Conservation (phyloP, 2,888 invertebrate genomes). For the Hirtodrosophila duncani region DNA sequence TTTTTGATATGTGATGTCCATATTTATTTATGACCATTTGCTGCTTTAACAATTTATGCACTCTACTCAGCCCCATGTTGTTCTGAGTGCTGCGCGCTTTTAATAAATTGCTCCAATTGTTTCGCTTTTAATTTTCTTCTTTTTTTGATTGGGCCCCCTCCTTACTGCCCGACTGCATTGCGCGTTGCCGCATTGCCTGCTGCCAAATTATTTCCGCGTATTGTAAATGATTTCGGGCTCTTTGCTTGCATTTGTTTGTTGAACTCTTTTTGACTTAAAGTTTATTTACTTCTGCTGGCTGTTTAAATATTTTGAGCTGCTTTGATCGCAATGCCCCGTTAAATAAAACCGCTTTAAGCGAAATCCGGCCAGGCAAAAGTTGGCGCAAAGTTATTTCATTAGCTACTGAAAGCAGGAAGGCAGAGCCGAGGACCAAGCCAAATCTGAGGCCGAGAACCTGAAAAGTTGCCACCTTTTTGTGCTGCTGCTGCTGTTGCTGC, state of each 20-base stretch:
- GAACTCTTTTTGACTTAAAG: constrained; percentile 22
- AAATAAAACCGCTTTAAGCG: constrained; percentile 26
- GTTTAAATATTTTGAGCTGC: constrained; percentile 18
- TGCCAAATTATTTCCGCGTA: constrained; percentile 23
- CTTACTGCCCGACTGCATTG: neutral
- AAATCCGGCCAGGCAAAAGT: constrained; percentile 35
- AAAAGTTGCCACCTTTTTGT: too few species aligned
- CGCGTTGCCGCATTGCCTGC: neutral
- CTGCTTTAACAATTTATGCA: neutral
- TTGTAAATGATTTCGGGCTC: constrained; percentile 32
- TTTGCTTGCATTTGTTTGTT: too few species aligned
- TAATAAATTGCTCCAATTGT: constrained; percentile 33
- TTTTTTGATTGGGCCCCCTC: constrained; percentile 19
- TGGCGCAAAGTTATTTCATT: constrained; percentile 51
- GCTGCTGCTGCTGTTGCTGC: too few species aligned
- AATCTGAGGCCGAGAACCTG: too few species aligned
- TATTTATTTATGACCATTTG: too few species aligned
- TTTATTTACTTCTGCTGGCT: constrained; percentile 10
- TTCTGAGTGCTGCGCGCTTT: constrained; percentile 17
- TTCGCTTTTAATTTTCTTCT: too few species aligned
- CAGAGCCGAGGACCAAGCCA: too few species aligned
- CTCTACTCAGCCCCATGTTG: constrained; percentile 3
- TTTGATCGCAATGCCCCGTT: constrained; percentile 24
- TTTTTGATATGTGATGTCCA: too few species aligned
- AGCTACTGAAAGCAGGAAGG: constrained; percentile 21